These are phyloP conservation scores for Eupsilia transversa DNA, from an alignment of 2,888 invertebrate genomes.

Conservation along the genomic window DNA sequence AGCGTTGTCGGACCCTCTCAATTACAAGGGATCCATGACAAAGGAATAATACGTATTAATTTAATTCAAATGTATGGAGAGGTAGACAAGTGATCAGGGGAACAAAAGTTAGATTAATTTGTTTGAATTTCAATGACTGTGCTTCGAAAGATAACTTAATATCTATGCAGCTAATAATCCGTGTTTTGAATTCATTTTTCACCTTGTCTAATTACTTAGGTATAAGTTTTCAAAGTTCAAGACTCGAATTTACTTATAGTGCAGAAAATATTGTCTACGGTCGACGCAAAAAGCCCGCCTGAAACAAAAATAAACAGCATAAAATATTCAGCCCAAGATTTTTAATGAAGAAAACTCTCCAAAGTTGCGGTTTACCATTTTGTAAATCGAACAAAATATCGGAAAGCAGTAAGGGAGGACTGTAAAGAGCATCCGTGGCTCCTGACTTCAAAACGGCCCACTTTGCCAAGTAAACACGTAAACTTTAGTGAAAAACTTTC, in stretches of 20 bases:
- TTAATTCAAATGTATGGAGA: slow-evolving; percentile 16
- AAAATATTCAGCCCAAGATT: slow-evolving; percentile 7
- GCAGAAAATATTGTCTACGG: background rate
- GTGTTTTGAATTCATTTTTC: background rate
- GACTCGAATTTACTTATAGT: background rate
- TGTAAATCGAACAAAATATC: slow-evolving; percentile 42
- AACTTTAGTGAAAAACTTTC: slow-evolving; percentile 74
- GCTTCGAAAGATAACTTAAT: slow-evolving; percentile 5
- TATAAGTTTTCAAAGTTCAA: background rate
- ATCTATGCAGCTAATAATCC: background rate
- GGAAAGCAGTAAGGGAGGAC: slow-evolving; percentile 42
- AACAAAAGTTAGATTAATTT: slow-evolving; percentile 16
- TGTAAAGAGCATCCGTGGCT: slow-evolving; percentile 72
- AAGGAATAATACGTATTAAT: slow-evolving; percentile 44
- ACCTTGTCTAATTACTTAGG: background rate
- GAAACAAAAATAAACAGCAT: background rate
- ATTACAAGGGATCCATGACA: slow-evolving; percentile 25
- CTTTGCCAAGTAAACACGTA: slow-evolving; percentile 71
- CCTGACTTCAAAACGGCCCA: slow-evolving; percentile 69
- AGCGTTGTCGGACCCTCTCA: slow-evolving; percentile 8
- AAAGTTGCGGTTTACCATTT: slow-evolving; percentile 37
- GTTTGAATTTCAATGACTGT: slow-evolving; percentile 1
- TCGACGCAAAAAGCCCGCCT: fast-evolving
- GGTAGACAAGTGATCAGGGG: slow-evolving; percentile 13
- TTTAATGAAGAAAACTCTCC: slow-evolving; percentile 16